Evolutionary conservation across 1,140 invertebrate genomes (phyloP).

Genomic region (Aphidius gifuensis): DNA sequence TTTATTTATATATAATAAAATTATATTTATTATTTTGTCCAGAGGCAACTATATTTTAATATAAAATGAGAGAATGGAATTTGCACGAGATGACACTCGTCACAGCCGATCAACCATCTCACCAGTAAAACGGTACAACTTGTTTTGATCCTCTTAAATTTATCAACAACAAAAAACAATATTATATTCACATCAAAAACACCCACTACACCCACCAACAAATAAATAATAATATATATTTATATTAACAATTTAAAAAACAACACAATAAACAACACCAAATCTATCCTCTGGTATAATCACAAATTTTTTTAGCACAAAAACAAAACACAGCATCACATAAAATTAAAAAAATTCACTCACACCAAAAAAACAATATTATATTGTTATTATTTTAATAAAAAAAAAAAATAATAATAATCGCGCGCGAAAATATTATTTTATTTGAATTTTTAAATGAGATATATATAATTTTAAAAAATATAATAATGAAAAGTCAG

Average conservation of each 20-base stretch:
- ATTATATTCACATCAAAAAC: background rate
- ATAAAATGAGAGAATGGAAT: slow-evolving; percentile 7
- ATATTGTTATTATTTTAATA: background rate
- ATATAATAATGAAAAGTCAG: slow-evolving; percentile 26
- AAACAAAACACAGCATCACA: background rate
- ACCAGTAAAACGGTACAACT: slow-evolving; percentile 26
- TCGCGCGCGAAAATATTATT: too few species aligned
- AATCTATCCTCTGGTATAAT: background rate
- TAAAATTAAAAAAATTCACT: background rate
- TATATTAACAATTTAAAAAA: background rate
- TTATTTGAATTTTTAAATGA: too few species aligned
- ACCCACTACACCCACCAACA: background rate
- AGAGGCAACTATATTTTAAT: too few species aligned
- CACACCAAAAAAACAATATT: background rate
- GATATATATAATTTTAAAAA: too few species aligned
- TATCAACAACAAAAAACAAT: too few species aligned
- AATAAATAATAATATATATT: too few species aligned
- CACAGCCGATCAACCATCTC: slow-evolving; percentile 20
- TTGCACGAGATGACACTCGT: slow-evolving; percentile 25
- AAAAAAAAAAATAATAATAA: background rate
- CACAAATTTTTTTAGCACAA: background rate
- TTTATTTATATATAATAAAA: slow-evolving; percentile 1
- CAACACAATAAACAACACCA: background rate
- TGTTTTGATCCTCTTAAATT: slow-evolving; percentile 5
- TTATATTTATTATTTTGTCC: background rate